Conservation (phyloP, 2,113 vertebrate genomes). For the Rynchops niger region DNA sequence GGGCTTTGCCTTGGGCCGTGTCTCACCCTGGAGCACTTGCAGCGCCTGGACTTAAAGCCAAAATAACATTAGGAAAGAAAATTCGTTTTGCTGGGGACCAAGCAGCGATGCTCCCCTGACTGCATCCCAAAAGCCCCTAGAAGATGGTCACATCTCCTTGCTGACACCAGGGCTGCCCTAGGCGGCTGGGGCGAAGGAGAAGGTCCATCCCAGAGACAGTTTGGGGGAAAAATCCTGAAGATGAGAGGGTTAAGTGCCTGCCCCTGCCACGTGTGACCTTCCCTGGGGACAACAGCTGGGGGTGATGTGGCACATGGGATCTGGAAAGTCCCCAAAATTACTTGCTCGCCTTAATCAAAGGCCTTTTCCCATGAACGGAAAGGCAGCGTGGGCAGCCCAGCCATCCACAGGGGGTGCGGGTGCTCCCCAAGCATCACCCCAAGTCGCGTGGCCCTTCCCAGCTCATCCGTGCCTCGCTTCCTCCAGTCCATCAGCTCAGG, state of each 20-base stretch:
- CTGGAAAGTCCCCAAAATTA: rapidly evolving
- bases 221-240: neutral
- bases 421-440: neutral
- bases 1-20: neutral
- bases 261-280: rapidly evolving
- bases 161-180: too few relatives aligned
- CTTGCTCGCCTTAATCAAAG: neutral
- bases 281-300: neutral
- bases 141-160: neutral
- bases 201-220: neutral
- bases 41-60: neutral
- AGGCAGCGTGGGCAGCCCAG: neutral
- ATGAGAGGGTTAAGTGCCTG: neutral
- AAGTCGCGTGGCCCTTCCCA: neutral
- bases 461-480: neutral
- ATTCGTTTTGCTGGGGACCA: neutral
- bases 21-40: neutral
- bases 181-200: neutral
- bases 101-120: neutral
- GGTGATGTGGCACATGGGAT: neutral
- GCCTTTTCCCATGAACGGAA: neutral
- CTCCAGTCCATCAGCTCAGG: neutral
- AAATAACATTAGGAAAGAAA: neutral
- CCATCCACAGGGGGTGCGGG: rapidly evolving
- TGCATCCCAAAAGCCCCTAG: neutral